Evolutionary conservation across 2,797 vertebrate genomes (phyloP).

Genomic region (Poeciliopsis presidionis): DNA sequence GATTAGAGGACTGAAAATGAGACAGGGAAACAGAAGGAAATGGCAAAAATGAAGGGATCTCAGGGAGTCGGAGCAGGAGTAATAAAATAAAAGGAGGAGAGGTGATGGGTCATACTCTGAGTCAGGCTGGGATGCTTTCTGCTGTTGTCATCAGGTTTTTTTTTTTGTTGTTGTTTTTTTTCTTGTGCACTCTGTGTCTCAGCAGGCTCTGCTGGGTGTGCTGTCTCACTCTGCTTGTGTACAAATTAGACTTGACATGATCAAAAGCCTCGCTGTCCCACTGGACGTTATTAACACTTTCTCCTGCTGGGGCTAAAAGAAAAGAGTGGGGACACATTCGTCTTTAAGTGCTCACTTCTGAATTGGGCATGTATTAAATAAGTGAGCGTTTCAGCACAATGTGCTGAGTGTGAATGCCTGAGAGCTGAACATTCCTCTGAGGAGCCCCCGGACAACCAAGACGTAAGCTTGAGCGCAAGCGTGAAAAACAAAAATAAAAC

Average conservation of each 20-base stretch:
- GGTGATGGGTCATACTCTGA: constrained; percentile 15
- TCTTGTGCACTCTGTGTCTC: background rate
- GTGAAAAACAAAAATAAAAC: background rate
- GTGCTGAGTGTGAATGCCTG: background rate
- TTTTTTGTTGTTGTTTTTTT: background rate
- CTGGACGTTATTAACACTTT: constrained; percentile 4
- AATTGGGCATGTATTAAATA: background rate
- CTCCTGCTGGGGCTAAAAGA: background rate
- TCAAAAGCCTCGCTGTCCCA: background rate
- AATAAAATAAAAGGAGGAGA: background rate
- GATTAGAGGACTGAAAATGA: background rate
- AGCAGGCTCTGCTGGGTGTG: background rate
- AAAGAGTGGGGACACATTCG: background rate
- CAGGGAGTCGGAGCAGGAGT: background rate
- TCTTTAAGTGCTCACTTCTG: background rate
- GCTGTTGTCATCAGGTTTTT: constrained; percentile 43
- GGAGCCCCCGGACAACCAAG: background rate
- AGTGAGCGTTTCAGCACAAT: background rate
- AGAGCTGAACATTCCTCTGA: background rate
- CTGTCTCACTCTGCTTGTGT: background rate
- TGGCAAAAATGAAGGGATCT: background rate
- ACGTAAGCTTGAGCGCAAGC: background rate
- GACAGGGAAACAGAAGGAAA: constrained; percentile 19
- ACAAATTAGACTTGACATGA: constrained; percentile 6
- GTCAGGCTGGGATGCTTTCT: constrained; percentile 22